Conservation (phyloP, 2,113 vertebrate genomes). For the Leuciscus idus region DNA sequence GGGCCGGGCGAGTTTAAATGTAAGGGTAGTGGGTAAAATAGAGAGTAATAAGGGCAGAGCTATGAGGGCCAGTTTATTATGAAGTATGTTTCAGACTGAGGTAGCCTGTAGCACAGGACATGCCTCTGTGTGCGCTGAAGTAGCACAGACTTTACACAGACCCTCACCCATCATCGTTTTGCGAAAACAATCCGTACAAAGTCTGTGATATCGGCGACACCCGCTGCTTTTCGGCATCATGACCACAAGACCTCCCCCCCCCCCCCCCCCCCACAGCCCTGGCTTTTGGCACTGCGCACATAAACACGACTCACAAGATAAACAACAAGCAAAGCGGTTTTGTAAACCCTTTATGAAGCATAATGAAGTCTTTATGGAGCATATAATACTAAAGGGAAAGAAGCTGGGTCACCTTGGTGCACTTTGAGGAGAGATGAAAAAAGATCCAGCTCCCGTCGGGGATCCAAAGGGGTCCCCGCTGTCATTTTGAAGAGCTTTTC, state of each 20-base stretch:
- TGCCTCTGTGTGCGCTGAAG: conserved; percentile 27
- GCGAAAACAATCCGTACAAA: not conserved
- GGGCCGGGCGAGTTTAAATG: conserved; percentile 55
- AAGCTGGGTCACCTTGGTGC: conserved; percentile 84
- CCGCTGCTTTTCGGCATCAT: not conserved
- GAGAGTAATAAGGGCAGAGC: conserved; percentile 49
- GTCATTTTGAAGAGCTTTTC: conserved; percentile 30
- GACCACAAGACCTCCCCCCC: conserved; percentile 45
- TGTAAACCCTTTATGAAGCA: conserved; percentile 87
- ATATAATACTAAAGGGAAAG: conserved; percentile 78
- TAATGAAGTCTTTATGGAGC: conserved; percentile 73
- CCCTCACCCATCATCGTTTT: not conserved
- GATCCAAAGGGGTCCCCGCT: conserved; percentile 79
- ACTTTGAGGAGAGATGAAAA: conserved; percentile 89
- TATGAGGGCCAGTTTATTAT: conserved; percentile 80
- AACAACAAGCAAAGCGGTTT: conserved; percentile 89
- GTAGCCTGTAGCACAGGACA: conserved; percentile 65
- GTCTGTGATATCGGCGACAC: not conserved
- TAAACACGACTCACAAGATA: conserved; percentile 88
- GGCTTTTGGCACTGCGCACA: conserved; percentile 88
- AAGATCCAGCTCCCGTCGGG: conserved; percentile 79
- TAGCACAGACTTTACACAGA: conserved; percentile 33
- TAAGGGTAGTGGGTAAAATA: conserved; percentile 54
- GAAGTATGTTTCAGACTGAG: conserved; percentile 69
- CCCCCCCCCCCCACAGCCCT: conserved; percentile 70